phyloP scores from a whole-genome alignment of 2,113 vertebrate genomes.

The Asarcornis scutulata region DNA sequence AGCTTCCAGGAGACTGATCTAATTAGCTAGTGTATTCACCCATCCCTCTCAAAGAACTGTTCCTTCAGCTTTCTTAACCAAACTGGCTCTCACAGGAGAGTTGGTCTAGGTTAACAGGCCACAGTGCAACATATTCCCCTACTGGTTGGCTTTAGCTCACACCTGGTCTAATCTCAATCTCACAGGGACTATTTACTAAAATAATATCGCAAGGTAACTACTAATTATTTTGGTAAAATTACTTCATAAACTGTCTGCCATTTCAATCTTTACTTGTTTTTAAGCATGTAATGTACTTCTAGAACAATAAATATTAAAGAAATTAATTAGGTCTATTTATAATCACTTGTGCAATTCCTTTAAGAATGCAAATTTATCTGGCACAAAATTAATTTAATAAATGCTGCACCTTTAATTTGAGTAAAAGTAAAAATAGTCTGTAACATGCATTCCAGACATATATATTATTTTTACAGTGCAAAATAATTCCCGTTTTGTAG shows the following conservation, averaged over 20 bases:
- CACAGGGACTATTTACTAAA: background rate
- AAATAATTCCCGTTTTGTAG: conserved; percentile 59
- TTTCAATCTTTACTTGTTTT: conserved; percentile 22
- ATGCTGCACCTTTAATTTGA: conserved; percentile 63
- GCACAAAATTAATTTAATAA: conserved; percentile 54
- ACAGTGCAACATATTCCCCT: background rate
- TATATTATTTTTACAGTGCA: conserved; percentile 64
- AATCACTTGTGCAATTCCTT: conserved; percentile 18
- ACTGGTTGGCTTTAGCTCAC: background rate
- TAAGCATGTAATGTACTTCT: background rate
- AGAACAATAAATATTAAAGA: background rate
- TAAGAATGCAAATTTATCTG: conserved; percentile 53
- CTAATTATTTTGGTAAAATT: conserved; percentile 1
- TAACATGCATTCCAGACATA: conserved; percentile 43
- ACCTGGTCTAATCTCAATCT: background rate
- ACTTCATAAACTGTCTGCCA: background rate
- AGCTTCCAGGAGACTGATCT: background rate
- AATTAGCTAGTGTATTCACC: background rate
- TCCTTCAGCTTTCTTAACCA: background rate
- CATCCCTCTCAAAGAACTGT: background rate
- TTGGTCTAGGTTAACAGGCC: background rate
- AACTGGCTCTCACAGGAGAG: background rate
- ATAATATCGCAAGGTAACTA: background rate
- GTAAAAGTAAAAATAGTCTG: conserved; percentile 60
- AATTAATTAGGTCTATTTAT: conserved; percentile 47